phyloP scores from a whole-genome alignment of 2,113 vertebrate genomes.

The western clawed frog (Xenopus tropicalis) region DNA sequence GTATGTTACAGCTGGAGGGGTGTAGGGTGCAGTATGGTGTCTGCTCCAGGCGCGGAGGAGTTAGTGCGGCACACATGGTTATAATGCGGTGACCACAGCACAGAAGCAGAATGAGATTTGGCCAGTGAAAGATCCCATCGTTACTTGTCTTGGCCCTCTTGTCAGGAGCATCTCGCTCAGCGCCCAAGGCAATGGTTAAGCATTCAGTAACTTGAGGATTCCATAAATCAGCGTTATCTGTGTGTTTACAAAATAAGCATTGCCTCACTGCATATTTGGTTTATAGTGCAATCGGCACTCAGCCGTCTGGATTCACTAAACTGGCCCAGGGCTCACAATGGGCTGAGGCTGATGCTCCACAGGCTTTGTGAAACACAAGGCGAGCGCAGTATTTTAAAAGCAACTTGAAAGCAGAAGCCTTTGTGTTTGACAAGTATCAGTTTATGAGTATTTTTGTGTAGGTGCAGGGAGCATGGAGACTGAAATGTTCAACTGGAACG shows the following conservation, averaged over 20 bases:
- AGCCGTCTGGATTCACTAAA: constrained; percentile 54
- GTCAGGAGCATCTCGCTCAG: background rate
- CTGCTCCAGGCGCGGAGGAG: too few species aligned
- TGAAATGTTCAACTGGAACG: constrained; percentile 48
- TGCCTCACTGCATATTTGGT: constrained; percentile 47
- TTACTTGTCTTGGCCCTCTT: background rate
- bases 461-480: constrained; percentile 54
- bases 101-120: too few species aligned
- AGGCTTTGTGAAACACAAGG: constrained; percentile 59
- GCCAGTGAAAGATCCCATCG: too few species aligned
- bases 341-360: constrained; percentile 19
- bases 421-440: constrained; percentile 58
- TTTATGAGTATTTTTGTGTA: constrained; percentile 54
- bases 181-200: background rate
- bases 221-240: constrained; percentile 42
- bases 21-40: too few species aligned
- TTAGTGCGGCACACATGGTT: too few species aligned
- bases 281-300: constrained; percentile 37
- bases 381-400: constrained; percentile 60
- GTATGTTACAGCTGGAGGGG: too few species aligned
- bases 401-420: constrained; percentile 56
- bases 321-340: constrained; percentile 6
- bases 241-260: constrained; percentile 45
- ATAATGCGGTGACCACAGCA: too few species aligned
- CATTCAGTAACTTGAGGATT: constrained; percentile 32